These are phyloP conservation scores for Aurelia sp. DNA, from an alignment of 30 jellyfish, hydroid and myxozoan species.

Conservation along the genomic window DNA sequence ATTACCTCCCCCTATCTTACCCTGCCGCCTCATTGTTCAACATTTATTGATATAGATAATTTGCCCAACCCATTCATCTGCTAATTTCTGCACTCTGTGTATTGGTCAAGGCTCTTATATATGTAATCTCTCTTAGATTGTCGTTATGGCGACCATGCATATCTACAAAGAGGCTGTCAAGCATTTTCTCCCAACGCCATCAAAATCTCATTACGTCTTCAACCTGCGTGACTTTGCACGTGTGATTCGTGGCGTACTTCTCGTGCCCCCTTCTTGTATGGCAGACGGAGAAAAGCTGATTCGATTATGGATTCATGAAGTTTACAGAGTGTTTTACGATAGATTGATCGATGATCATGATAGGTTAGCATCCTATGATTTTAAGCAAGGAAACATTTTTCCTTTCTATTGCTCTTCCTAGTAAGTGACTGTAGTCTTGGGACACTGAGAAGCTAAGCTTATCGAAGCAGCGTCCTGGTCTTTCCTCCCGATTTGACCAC, in stretches of 20 bases:
- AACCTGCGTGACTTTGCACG: conserved; percentile 97
- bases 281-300: conserved; percentile 92
- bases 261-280: conserved; percentile 92
- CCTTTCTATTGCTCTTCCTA: too few relatives aligned
- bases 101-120: too few relatives aligned
- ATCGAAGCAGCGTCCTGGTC: too few relatives aligned
- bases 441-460: too few relatives aligned
- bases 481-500: too few relatives aligned
- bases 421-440: too few relatives aligned
- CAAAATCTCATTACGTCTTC: conserved; percentile 97
- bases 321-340: conserved; percentile 96
- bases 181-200: conserved; percentile 97
- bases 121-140: conserved; percentile 60
- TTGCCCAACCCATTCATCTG: too few relatives aligned
- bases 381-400: too few relatives aligned
- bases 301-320: conserved; percentile 98
- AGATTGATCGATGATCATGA: conserved; percentile 92
- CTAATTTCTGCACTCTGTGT: too few relatives aligned
- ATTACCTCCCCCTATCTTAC: too few relatives aligned
- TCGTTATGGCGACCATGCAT: conserved; percentile 99
- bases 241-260: conserved; percentile 93
- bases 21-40: too few relatives aligned
- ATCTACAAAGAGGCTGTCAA: conserved; percentile 90
- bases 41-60: too few relatives aligned
- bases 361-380: conserved; percentile 28